phyloP scores from a whole-genome alignment of 2,888 invertebrate species.

The Dione juno region DNA sequence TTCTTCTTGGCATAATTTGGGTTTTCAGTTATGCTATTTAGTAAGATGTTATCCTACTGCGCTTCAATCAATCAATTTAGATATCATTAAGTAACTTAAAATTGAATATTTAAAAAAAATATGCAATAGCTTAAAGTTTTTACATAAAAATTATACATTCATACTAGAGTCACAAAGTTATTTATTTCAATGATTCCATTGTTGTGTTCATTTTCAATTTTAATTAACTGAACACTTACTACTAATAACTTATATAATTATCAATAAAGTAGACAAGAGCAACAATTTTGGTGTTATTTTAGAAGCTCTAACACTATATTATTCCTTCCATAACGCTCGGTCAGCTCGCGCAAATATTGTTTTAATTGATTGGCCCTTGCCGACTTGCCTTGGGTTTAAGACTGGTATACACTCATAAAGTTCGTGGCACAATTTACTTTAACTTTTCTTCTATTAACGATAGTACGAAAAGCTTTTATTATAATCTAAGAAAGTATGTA shows the following conservation, averaged over 20 bases:
- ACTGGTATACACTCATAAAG: constrained; percentile 42
- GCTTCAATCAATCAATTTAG: too few relatives aligned
- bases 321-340: constrained; percentile 46
- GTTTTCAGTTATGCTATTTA: too few relatives aligned
- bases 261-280: constrained; percentile 9
- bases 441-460: background rate
- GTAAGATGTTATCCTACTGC: too few relatives aligned
- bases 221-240: background rate
- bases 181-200: too few relatives aligned
- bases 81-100: too few relatives aligned
- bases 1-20: too few relatives aligned
- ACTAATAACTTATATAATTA: background rate
- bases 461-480: background rate
- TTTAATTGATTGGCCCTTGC: constrained; percentile 59
- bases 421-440: background rate
- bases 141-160: too few relatives aligned
- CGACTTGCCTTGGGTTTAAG: constrained; percentile 43
- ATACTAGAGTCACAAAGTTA: too few relatives aligned
- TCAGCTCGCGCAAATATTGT: constrained; percentile 60
- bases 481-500: background rate
- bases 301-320: constrained; percentile 42
- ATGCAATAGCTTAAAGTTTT: too few relatives aligned
- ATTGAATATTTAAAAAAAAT: too few relatives aligned
- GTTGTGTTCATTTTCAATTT: too few relatives aligned
- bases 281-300: constrained; percentile 44